phyloP scores from a whole-genome alignment of 2,113 vertebrate genomes.

The Nansenia antarctica region DNA sequence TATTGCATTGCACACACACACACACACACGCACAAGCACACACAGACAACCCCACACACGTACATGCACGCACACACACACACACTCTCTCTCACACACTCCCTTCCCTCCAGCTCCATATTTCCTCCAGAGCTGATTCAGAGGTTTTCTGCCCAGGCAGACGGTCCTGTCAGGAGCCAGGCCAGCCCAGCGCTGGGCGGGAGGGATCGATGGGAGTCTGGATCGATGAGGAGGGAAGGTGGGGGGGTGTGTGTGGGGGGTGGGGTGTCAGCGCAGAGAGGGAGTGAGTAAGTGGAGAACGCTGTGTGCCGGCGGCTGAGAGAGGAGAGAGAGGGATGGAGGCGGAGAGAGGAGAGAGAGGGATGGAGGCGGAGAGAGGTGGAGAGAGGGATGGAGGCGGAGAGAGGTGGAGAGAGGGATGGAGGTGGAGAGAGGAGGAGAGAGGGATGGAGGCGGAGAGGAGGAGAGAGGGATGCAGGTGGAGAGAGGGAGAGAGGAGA shows the following conservation, averaged over 20 bases:
- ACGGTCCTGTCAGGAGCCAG: slow-evolving; percentile 25
- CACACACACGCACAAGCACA: neutral
- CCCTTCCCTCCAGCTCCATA: neutral
- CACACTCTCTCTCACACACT: slow-evolving; percentile 12
- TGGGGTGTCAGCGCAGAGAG: too few relatives aligned
- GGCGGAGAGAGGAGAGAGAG: too few relatives aligned
- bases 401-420: too few relatives aligned
- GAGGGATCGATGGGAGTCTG: slow-evolving; percentile 22
- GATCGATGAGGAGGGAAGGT: slow-evolving; percentile 24
- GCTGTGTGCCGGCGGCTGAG: too few relatives aligned
- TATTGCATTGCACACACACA: slow-evolving; percentile 4
- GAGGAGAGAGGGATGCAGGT: too few relatives aligned
- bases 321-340: too few relatives aligned
- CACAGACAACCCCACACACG: neutral
- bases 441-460: too few relatives aligned
- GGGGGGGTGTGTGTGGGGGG: neutral
- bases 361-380: too few relatives aligned
- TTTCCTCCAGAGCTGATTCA: neutral
- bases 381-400: too few relatives aligned
- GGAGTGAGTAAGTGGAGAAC: too few relatives aligned
- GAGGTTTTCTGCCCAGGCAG: slow-evolving; percentile 1
- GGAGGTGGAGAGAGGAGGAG: too few relatives aligned
- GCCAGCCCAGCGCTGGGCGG: neutral
- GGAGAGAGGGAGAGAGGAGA: too few relatives aligned
- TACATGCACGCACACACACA: slow-evolving; percentile 1